phyloP scores from a whole-genome alignment of 2,797 vertebrate species.

The Myotis planiceps region DNA sequence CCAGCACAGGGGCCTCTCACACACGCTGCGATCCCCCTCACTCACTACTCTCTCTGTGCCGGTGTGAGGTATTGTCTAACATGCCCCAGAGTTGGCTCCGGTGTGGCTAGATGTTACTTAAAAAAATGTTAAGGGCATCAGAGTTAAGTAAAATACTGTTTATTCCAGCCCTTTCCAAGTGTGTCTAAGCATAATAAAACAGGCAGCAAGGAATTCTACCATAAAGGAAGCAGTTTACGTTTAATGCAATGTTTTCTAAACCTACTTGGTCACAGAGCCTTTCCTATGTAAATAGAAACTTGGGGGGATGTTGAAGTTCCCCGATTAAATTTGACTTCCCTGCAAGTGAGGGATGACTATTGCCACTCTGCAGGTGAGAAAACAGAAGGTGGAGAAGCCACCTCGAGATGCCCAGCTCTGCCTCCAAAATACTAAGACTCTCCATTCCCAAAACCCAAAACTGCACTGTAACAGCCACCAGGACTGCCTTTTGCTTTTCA shows the following conservation, averaged over 20 bases:
- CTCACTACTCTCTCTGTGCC: background rate
- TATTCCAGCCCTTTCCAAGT: background rate
- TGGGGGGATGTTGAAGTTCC: background rate
- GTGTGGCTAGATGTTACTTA: background rate
- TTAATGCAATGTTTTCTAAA: conserved; percentile 1
- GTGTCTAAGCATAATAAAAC: background rate
- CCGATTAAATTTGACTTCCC: background rate
- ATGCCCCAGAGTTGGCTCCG: background rate
- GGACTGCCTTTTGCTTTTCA: background rate
- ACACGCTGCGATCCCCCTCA: background rate
- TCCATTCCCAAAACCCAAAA: background rate
- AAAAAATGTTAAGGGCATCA: background rate
- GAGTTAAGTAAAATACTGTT: background rate
- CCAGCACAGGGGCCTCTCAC: background rate
- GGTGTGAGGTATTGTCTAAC: background rate
- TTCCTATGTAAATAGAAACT: background rate
- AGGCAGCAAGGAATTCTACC: background rate
- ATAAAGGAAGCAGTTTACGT: background rate
- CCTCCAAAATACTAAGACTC: background rate
- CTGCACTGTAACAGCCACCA: background rate
- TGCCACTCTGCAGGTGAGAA: conserved; percentile 4
- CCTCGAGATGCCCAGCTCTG: rapidly evolving
- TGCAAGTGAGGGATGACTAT: background rate
- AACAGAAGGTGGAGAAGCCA: background rate
- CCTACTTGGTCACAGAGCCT: background rate